These are phyloP conservation scores for Haliclona indistincta DNA, from an alignment of 37 sponge, comb jelly and placozoan species.

Conservation along the genomic window DNA sequence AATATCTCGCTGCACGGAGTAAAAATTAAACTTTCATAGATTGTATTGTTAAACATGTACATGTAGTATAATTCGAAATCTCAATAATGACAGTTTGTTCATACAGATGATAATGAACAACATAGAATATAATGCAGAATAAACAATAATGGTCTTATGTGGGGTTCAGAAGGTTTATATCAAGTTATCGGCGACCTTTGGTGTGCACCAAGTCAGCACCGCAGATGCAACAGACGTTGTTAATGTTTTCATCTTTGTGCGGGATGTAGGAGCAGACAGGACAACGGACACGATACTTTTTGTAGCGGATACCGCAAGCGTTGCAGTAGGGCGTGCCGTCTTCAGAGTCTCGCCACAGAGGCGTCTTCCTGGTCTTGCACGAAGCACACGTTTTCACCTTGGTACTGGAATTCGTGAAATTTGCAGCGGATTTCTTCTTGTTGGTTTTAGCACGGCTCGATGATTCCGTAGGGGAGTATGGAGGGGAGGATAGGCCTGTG, in stretches of 20 bases:
- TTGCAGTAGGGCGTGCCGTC: slow-evolving; percentile 88
- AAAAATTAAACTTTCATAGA: too few species aligned
- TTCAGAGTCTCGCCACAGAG: slow-evolving; percentile 83
- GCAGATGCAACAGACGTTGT: slow-evolving; percentile 43
- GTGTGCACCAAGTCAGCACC: neutral
- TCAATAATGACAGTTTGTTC: neutral
- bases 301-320: slow-evolving; percentile 84
- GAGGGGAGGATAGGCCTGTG: slow-evolving; percentile 22
- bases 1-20: slow-evolving; percentile 51
- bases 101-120: neutral
- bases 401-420: slow-evolving; percentile 4
- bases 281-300: slow-evolving; percentile 69
- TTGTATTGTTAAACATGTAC: too few species aligned
- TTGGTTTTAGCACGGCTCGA: neutral
- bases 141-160: neutral
- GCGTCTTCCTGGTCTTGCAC: slow-evolving; percentile 79
- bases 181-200: neutral
- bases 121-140: neutral
- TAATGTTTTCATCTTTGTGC: slow-evolving; percentile 68
- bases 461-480: slow-evolving; percentile 41
- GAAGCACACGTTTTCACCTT: slow-evolving; percentile 74
- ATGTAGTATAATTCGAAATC: too few species aligned
- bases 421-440: neutral
- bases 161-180: neutral
- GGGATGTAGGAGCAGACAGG: slow-evolving; percentile 67